phyloP scores from a whole-genome alignment of 2,888 invertebrate genomes.

The Synanthedon myopaeformis region DNA sequence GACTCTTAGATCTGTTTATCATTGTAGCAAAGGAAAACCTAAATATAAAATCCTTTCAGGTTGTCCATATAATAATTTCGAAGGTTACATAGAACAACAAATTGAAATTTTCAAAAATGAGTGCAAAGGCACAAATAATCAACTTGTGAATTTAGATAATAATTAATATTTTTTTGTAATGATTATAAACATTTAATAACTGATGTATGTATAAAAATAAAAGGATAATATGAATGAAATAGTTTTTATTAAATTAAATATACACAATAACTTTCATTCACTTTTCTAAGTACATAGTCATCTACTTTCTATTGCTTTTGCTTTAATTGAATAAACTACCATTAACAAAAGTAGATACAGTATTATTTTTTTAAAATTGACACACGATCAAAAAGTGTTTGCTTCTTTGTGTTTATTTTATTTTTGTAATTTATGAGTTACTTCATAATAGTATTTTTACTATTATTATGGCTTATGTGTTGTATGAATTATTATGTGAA shows the following conservation, averaged over 20 bases:
- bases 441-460: too few relatives aligned
- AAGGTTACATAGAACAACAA: conserved; percentile 59
- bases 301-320: too few relatives aligned
- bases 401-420: too few relatives aligned
- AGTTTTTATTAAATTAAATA: too few relatives aligned
- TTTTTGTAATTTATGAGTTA: too few relatives aligned
- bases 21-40: conserved; percentile 55
- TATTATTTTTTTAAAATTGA: too few relatives aligned
- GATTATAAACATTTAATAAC: not conserved
- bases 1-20: conserved; percentile 69
- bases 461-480: not conserved
- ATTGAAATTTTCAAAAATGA: conserved; percentile 61
- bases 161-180: conserved; percentile 10
- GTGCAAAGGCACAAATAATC: conserved; percentile 37
- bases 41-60: conserved; percentile 44
- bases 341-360: too few relatives aligned
- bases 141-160: conserved; percentile 36
- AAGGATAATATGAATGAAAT: too few relatives aligned
- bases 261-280: too few relatives aligned
- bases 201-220: not conserved
- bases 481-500: conserved; percentile 1
- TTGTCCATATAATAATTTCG: conserved; percentile 58
- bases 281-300: too few relatives aligned
- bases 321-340: too few relatives aligned
- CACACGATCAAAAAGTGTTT: too few relatives aligned